Base-by-base conservation (phyloP, 2,113 vertebrate genomes). In the Odobenus rosmarus region DNA sequence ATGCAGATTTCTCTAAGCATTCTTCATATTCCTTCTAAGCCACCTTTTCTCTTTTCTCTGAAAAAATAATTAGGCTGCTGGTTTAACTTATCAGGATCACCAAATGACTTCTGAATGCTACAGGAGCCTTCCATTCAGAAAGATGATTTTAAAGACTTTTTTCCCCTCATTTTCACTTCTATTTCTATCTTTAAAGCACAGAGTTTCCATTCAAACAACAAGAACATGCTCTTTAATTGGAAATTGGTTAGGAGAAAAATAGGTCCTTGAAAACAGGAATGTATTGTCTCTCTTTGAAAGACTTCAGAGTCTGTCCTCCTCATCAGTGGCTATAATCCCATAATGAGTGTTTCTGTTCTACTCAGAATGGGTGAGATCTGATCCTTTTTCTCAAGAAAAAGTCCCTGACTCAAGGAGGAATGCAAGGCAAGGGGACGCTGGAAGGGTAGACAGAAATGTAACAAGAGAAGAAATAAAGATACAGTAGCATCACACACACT, bases 51-150 rank as follows among this genome's bases (percentile, higher is more conserved):
- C 33, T 55, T 88, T 84, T 28, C 8, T 97, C 16, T 81, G 28
- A 88, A 51, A 39, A 94, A 87, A 83, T 94, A 93, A 86, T 36
- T 1, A 11, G 7, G n/a, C 39, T 69, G 23, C 61, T 85, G 42
- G 39, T 95, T 97, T 95, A 15, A 69, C 91, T 96, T 46, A 83
- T 96, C 95, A 62, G 88, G 80, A 79, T 42, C 96, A 71, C 3
- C 4, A 90, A 93, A 51, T 62, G 0, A 14, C 57, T 72, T 83
- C 36, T 21, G 11, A 57, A 46, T 59, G 57, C 88, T 72, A 33
- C 5, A 28, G 24, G 96, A 92, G 71, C 11, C 46, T 36, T 79
- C 55, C 61, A 95, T 59, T 91, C 46, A 74, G 64, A 33, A 92
- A 88, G 83, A 90, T 28, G 51, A 23, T 95, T 80, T 76, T 49